phyloP scores from a whole-genome alignment of 2,113 vertebrate genomes.

The Clupea harengus region DNA sequence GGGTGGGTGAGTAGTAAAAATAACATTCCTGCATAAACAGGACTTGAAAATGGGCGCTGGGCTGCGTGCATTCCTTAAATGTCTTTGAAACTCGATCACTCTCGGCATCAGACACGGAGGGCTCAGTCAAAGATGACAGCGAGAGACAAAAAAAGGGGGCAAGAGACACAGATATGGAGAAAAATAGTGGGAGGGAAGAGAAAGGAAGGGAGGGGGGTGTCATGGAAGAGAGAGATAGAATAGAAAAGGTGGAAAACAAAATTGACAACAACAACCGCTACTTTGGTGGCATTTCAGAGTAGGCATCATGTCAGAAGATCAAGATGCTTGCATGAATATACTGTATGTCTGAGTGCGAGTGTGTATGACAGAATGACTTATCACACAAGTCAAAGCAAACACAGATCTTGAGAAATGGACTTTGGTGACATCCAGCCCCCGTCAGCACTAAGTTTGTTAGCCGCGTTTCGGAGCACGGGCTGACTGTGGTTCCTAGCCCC shows the following conservation, averaged over 20 bases:
- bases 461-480: too few species aligned
- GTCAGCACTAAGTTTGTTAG: background rate
- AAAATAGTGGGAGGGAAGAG: background rate
- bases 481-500: background rate
- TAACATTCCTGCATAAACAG: conserved; percentile 69
- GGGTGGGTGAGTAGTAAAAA: conserved; percentile 61
- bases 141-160: background rate
- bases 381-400: background rate
- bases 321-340: background rate
- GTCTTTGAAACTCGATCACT: conserved; percentile 61
- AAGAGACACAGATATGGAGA: conserved; percentile 20
- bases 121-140: conserved; percentile 50
- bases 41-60: conserved; percentile 59
- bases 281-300: background rate
- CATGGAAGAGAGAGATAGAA: conserved; percentile 7
- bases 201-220: background rate
- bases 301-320: background rate
- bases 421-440: too few species aligned
- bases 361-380: background rate
- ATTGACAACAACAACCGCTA: background rate
- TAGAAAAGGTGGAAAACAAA: background rate
- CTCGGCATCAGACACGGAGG: conserved; percentile 52
- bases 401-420: background rate
- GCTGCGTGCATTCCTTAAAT: conserved; percentile 63
- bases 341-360: background rate